Evolutionary conservation across 35 echinoderm and acorn worm genomes (phyloP).

Genomic region (Strongylocentrotus purpuratus): DNA sequence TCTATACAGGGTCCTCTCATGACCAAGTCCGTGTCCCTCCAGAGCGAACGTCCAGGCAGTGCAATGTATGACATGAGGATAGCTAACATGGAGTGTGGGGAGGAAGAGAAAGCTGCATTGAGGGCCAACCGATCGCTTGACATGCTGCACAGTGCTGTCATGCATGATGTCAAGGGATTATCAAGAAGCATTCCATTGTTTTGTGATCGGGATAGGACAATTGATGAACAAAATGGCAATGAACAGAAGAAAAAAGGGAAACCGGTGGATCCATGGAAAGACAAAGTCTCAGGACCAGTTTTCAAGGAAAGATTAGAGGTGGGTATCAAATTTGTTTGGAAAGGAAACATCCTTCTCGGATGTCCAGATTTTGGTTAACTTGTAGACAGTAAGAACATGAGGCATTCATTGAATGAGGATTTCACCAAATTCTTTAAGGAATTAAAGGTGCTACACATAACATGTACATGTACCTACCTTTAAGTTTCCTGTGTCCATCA

Average conservation of each 20-base stretch:
- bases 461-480: too few species aligned
- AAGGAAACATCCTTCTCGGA: neutral
- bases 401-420: too few species aligned
- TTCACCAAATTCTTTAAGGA: too few species aligned
- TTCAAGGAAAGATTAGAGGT: slow-evolving; percentile 99
- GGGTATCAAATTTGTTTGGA: neutral
- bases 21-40: slow-evolving; percentile 26
- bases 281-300: slow-evolving; percentile 73
- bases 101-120: slow-evolving; percentile 12
- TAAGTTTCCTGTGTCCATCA: too few species aligned
- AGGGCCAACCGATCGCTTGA: slow-evolving; percentile 15
- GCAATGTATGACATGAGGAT: slow-evolving; percentile 49
- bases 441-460: too few species aligned
- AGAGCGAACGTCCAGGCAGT: slow-evolving; percentile 26
- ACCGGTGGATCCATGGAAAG: slow-evolving; percentile 16
- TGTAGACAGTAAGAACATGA: too few species aligned
- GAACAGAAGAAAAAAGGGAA: slow-evolving; percentile 22
- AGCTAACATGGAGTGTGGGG: neutral
- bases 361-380: too few species aligned
- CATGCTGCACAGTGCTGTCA: slow-evolving; percentile 44
- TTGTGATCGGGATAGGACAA: slow-evolving; percentile 41
- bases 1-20: slow-evolving; percentile 46
- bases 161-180: slow-evolving; percentile 56
- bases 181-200: slow-evolving; percentile 52
- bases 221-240: slow-evolving; percentile 17